Conservation (phyloP, 1,140 invertebrate genomes). For the Wasmannia auropunctata region DNA sequence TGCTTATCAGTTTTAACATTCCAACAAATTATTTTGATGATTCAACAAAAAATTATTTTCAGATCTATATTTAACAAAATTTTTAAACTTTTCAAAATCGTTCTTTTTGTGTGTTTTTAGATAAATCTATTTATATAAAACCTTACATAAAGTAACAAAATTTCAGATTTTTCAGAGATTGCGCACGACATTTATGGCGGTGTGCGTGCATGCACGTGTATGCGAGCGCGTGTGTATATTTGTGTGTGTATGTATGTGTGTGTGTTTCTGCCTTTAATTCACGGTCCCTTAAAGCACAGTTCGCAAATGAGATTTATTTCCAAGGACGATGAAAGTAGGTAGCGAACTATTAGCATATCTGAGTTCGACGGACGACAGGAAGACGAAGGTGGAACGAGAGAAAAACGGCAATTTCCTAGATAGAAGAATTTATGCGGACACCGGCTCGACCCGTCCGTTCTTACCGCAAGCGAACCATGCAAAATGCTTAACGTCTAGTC, state of each 20-base stretch:
- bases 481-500: conserved; percentile 49
- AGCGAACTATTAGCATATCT: conserved; percentile 69
- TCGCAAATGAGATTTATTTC: conserved; percentile 66
- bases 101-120: not conserved
- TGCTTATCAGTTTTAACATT: no score
- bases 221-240: not conserved
- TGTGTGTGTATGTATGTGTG: not conserved
- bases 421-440: conserved; percentile 69
- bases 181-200: not conserved
- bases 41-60: no score
- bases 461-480: conserved; percentile 39
- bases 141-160: not conserved
- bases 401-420: conserved; percentile 72
- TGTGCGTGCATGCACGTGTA: not conserved
- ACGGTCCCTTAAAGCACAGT: not conserved
- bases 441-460: conserved; percentile 22
- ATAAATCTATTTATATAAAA: not conserved
- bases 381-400: conserved; percentile 61
- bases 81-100: no score
- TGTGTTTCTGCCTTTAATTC: conserved; percentile 44
- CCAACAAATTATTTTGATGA: no score
- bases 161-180: not conserved
- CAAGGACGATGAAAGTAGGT: conserved; percentile 56
- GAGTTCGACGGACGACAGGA: conserved; percentile 66
- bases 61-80: no score